These are phyloP conservation scores for Tragulus kanchil DNA, from an alignment of 2,113 vertebrate genomes.

Conservation along the genomic window DNA sequence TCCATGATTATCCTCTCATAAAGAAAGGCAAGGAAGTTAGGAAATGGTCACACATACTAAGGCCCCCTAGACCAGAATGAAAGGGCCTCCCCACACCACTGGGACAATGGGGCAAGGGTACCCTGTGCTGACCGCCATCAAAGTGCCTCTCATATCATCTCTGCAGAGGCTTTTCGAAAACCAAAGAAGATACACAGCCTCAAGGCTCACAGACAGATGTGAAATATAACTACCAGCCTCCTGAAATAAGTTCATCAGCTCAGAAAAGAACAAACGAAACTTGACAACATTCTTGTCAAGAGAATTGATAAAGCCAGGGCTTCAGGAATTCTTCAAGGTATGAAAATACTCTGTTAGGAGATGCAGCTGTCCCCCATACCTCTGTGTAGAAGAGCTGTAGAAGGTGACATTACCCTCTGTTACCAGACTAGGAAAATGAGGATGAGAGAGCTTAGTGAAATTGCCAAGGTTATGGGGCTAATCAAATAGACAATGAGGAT, in stretches of 20 bases:
- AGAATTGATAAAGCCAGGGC: constrained; percentile 79
- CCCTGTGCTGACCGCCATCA: constrained; percentile 14
- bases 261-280: constrained; percentile 81
- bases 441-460: background rate
- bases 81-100: background rate
- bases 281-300: constrained; percentile 84
- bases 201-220: constrained; percentile 74
- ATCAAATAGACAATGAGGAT: background rate
- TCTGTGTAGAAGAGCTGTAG: background rate
- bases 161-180: constrained; percentile 46
- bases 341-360: background rate
- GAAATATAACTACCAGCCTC: constrained; percentile 75
- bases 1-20: background rate
- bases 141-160: background rate
- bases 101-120: background rate
- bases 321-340: background rate
- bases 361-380: background rate
- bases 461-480: background rate
- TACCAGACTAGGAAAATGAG: background rate
- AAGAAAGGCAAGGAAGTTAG: background rate
- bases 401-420: background rate
- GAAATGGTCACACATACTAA: background rate
- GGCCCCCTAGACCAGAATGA: background rate
- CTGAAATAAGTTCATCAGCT: constrained; percentile 79
- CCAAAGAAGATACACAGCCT: constrained; percentile 60